Conservation (phyloP, 2,113 vertebrate genomes). For the Clarias batrachus region DNA sequence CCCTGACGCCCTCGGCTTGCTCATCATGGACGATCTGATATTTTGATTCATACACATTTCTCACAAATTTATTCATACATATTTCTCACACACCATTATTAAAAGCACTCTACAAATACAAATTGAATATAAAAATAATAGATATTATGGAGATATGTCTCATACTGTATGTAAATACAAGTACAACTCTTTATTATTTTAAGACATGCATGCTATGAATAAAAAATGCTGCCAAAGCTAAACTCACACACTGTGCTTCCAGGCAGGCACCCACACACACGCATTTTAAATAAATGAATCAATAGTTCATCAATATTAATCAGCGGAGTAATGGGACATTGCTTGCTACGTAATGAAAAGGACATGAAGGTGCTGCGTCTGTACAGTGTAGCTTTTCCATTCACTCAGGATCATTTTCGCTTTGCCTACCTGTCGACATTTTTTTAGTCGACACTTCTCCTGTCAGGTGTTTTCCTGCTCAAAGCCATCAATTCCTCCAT, state of each 20-base stretch:
- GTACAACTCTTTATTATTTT: not conserved
- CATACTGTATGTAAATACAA: too few species aligned
- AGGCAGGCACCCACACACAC: not conserved
- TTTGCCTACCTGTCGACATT: not conserved
- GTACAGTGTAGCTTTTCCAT: not conserved
- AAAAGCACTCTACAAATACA: too few species aligned
- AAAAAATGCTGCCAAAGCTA: not conserved
- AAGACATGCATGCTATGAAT: not conserved
- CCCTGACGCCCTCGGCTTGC: too few species aligned
- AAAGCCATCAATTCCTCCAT: not conserved
- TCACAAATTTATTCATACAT: too few species aligned
- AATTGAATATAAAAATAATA: too few species aligned
- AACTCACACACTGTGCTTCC: not conserved
- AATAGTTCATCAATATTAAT: not conserved
- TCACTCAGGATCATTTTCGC: not conserved
- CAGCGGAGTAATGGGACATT: not conserved
- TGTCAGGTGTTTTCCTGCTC: slow-evolving; percentile 7
- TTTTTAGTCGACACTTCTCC: not conserved
- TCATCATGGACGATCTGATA: too few species aligned
- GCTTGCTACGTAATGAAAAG: not conserved
- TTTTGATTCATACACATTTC: too few species aligned
- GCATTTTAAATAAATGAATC: not conserved
- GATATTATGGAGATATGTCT: too few species aligned
- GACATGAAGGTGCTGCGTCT: not conserved
- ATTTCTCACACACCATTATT: too few species aligned